phyloP scores from a whole-genome alignment of 1,140 invertebrate genomes.

The Drosophila serrata region DNA sequence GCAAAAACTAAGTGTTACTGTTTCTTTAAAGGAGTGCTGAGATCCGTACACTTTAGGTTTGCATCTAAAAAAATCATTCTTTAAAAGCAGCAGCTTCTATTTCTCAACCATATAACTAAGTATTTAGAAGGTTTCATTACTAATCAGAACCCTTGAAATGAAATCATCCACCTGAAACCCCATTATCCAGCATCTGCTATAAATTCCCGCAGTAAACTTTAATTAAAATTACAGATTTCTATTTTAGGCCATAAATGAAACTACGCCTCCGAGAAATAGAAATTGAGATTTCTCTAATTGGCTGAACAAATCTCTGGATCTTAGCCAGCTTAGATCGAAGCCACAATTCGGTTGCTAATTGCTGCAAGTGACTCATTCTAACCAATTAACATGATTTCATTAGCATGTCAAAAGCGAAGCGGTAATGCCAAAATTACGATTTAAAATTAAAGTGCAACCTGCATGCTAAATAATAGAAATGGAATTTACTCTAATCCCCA shows the following conservation, averaged over 20 bases:
- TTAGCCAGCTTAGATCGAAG: neutral
- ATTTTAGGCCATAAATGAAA: neutral
- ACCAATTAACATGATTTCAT: conserved; percentile 21
- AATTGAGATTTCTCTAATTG: neutral
- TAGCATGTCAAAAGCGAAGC: too few relatives aligned
- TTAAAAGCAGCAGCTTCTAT: neutral
- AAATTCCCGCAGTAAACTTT: neutral
- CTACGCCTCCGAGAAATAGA: neutral
- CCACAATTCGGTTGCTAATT: conserved; percentile 6
- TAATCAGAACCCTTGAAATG: too few relatives aligned
- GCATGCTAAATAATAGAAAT: neutral
- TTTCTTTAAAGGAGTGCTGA: too few relatives aligned
- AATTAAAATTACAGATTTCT: conserved; percentile 10
- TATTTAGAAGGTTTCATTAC: too few relatives aligned
- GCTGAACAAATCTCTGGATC: neutral
- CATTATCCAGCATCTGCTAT: neutral
- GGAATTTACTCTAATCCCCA: too few relatives aligned
- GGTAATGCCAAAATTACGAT: too few relatives aligned
- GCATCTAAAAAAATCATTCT: neutral
- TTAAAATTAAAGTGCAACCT: conserved; percentile 9
- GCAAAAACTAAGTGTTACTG: too few relatives aligned
- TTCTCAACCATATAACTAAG: too few relatives aligned
- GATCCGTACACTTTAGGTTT: neutral
- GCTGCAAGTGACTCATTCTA: conserved; percentile 12
- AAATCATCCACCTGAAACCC: neutral